Percentiles rank a stretch among this genome's conserved stretches.
phyloP scores from a whole-genome alignment of 2,797 vertebrate species.

The Lepilemur septentrionalis region DNA sequence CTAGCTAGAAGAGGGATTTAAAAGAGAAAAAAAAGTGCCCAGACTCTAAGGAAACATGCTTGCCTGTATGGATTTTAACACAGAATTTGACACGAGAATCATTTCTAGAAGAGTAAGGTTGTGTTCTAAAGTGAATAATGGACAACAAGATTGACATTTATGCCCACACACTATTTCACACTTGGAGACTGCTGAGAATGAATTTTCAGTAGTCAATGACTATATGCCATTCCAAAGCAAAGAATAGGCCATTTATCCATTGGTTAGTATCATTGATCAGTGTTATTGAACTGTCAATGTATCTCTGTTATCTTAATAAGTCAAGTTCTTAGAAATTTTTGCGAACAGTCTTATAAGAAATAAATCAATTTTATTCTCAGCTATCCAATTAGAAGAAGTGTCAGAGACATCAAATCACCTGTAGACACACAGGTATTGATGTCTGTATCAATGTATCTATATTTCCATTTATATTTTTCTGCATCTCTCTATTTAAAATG shows the following conservation, averaged over 20 bases:
- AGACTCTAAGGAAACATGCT: neutral
- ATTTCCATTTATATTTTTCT: neutral
- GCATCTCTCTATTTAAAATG: neutral
- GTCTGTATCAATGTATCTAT: neutral
- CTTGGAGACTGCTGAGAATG: neutral
- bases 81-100: neutral
- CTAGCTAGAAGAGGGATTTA: neutral
- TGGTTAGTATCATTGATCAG: conserved; percentile 7
- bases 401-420: neutral
- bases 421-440: neutral
- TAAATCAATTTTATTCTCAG: neutral
- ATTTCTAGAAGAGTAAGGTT: neutral
- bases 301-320: conserved; percentile 24
- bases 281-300: conserved; percentile 30
- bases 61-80: neutral
- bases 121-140: neutral
- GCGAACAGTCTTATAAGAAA: neutral
- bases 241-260: neutral
- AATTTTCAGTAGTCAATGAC: neutral
- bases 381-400: neutral
- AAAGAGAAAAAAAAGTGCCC: neutral
- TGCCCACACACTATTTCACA: neutral
- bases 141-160: neutral
- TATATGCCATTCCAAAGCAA: neutral
- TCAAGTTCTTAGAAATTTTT: conserved; percentile 51